A percentile compares a stretch with the other conserved stretches of the same genome.
Conservation (phyloP, 2,797 vertebrate genomes). For the Microchirus variegatus region DNA sequence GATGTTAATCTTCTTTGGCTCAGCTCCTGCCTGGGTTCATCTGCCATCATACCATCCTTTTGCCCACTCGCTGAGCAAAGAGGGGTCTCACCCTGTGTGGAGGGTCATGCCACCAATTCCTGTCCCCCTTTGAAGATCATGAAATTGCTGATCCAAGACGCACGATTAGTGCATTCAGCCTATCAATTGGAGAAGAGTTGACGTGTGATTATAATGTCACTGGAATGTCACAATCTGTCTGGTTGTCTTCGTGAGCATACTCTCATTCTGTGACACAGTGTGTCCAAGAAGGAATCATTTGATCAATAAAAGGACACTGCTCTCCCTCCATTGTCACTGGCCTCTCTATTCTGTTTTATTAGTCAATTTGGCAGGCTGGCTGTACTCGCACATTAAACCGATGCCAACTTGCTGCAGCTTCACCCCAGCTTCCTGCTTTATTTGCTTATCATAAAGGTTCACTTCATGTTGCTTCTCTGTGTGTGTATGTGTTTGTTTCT, state of each 20-base stretch:
- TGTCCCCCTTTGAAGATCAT: constrained; percentile 80
- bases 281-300: constrained; percentile 72
- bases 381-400: constrained; percentile 47
- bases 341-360: constrained; percentile 67
- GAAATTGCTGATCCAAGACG: constrained; percentile 85
- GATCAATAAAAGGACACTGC: constrained; percentile 72
- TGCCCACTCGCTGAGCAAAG: constrained; percentile 58
- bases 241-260: constrained; percentile 65
- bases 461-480: constrained; percentile 36
- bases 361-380: constrained; percentile 67
- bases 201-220: constrained; percentile 82
- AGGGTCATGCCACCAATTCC: constrained; percentile 83
- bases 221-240: constrained; percentile 85
- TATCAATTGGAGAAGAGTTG: constrained; percentile 76
- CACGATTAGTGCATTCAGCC: constrained; percentile 77
- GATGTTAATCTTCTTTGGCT: constrained; percentile 84
- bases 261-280: constrained; percentile 65
- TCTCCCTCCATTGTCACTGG: constrained; percentile 50
- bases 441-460: constrained; percentile 52
- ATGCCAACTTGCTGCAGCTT: constrained; percentile 52
- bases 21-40: constrained; percentile 11
- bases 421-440: constrained; percentile 36
- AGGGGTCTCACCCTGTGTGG: constrained; percentile 70
- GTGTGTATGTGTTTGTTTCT: constrained; percentile 28
- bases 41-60: constrained; percentile 30